These are phyloP conservation scores for Parasteatoda tepidariorum DNA, from an alignment of 1,140 invertebrate genomes.

Conservation along the genomic window DNA sequence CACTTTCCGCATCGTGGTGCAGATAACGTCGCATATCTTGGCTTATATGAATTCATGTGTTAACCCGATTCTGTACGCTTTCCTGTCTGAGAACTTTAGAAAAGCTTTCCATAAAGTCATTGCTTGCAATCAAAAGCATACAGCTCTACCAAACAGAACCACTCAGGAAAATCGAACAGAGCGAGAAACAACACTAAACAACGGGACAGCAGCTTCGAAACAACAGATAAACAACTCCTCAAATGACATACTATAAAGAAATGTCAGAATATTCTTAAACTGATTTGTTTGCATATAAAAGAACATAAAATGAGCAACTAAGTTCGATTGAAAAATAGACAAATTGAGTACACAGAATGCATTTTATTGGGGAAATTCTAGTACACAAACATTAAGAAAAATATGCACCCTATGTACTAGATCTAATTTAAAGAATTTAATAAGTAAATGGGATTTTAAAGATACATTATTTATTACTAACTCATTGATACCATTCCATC, in stretches of 20 bases:
- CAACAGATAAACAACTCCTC: constrained; percentile 6
- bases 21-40: constrained; percentile 88
- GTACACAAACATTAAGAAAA: neutral
- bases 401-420: neutral
- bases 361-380: too few relatives aligned
- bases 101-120: constrained; percentile 81
- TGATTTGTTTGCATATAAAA: neutral
- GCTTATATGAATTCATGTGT: constrained; percentile 96
- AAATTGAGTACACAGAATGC: neutral
- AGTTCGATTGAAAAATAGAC: neutral
- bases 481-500: too few relatives aligned
- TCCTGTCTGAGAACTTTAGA: constrained; percentile 87
- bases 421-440: too few relatives aligned
- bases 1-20: constrained; percentile 76
- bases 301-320: neutral
- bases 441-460: too few relatives aligned
- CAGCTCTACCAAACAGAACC: neutral
- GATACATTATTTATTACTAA: too few relatives aligned
- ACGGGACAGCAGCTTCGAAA: neutral
- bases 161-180: constrained; percentile 6
- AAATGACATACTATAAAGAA: constrained; percentile 43
- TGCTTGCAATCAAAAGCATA: constrained; percentile 43
- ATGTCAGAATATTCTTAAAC: neutral
- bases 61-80: constrained; percentile 95
- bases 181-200: constrained; percentile 18